Evolutionary conservation across 2,888 invertebrate genomes (phyloP), one percentile per base, ranked within the genome.

Genomic region (Tetheella fluctuosa): DNA sequence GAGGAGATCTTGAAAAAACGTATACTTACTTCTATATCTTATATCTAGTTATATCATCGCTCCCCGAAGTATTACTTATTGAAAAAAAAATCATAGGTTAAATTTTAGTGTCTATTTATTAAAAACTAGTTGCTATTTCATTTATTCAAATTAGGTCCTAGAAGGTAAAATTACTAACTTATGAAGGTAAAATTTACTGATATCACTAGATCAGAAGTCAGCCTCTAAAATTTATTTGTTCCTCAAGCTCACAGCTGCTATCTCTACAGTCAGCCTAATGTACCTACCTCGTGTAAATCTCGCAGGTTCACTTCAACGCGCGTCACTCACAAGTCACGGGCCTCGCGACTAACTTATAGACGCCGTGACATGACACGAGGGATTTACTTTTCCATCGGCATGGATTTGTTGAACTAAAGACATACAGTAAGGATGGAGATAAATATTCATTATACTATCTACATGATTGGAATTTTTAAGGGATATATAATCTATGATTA

Each of bases 201-300:
- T n/a, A n/a, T n/a, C n/a, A n/a, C n/a, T n/a, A n/a, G 25, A 6
- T 25, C 25, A 25, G 6, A 2, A 25, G 25, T 25, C 25, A 25
- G 25, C n/a, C n/a, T n/a, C n/a, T n/a, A n/a, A n/a, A 6, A 25
- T 25, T 34, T 34, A 7, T 34, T 12, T 34, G 34, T 34, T 25
- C 6, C 13, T 34, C 34, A 34, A 13, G 34, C 34, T 13, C 34
- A 13, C 2, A 2, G 23, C 13, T 30, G 54, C 54, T 34, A 34
- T 20, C 55, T 7, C 10, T 55, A 34, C 55, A 20, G 8, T 13
- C 13, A 28, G 30, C 20, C 13, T 10, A 1, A 39, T n/a, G n/a
- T 30, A 54, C 12, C n/a, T 61, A 30, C 2, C 61, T 53, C 62
- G 64, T 70, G 71, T 76, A 74, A 76, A 76, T 76, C 76, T 76